Conservation (phyloP, 2,888 invertebrate species). For the Anaspis maculata region DNA sequence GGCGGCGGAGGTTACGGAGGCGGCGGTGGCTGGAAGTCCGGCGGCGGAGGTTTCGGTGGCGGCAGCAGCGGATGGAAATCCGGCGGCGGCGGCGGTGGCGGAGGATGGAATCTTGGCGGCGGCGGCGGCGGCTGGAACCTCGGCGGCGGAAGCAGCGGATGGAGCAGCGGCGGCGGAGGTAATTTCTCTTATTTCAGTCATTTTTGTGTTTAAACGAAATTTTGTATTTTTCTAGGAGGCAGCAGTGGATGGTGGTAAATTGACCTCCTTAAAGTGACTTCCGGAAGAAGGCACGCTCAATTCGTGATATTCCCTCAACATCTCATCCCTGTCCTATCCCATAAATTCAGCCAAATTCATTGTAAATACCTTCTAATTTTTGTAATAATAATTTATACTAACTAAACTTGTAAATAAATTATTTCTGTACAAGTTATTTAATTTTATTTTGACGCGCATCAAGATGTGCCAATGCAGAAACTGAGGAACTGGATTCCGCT, state of each 20-base stretch:
- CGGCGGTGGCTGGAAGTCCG: slow-evolving; percentile 12
- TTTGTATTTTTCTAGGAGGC: background rate
- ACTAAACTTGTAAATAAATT: no score
- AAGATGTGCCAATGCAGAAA: no score
- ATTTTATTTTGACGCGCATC: no score
- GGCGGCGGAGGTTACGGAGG: slow-evolving; percentile 16
- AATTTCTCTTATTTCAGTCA: background rate
- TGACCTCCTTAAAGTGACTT: background rate
- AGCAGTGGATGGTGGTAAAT: slow-evolving; percentile 7
- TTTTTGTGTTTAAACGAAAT: background rate
- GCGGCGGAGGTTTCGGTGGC: slow-evolving; percentile 10
- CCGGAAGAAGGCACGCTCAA: background rate
- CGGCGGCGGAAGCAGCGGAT: slow-evolving; percentile 9
- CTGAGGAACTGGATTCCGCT: no score
- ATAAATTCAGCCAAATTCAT: no score
- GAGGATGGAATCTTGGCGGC: slow-evolving; percentile 16
- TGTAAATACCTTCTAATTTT: no score
- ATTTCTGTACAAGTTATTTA: no score
- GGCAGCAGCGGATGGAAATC: slow-evolving; percentile 7
- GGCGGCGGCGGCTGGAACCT: slow-evolving; percentile 13
- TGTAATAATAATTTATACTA: no score
- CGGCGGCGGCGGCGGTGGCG: slow-evolving; percentile 13
- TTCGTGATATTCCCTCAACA: slow-evolving; percentile 3
- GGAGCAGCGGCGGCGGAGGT: slow-evolving; percentile 4
- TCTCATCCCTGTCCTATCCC: no score